Base-by-base conservation (phyloP, 1,140 invertebrate genomes). In the Chrysomallon squamiferum region DNA sequence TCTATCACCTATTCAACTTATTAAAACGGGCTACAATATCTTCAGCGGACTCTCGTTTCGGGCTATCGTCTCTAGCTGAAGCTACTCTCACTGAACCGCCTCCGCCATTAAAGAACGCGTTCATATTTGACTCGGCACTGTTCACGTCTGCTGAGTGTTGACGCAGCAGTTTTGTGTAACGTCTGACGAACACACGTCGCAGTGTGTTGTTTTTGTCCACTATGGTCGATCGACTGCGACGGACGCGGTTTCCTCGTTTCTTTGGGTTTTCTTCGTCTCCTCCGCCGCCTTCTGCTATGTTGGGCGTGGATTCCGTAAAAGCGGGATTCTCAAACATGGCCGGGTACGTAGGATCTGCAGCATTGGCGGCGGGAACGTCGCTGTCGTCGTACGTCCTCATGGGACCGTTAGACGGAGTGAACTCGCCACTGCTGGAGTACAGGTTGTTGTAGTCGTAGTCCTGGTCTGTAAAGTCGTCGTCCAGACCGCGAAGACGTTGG, bases 121-220 rank as follows among this genome's bases (percentile, higher is more conserved):
- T 67, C 47, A 71, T 71, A 41, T 64, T 63, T 27, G 57, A 50
- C 9, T 60, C 52, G 22, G 68, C 68, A 30, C 43, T 52, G 1
- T 66, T 65, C 1, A 59, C 60, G 33, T 69, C 63, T 6, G 62
- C 66, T 1, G 70, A 68, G 33, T 75, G 73, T 27, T 71, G 68
- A 22, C 68, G 62, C 49, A 75, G 32, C 57, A 75, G 57, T 49
- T 66, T 73, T 13, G 66, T 70, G 58, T 75, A 75, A n/a, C 73
- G 54, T 13, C 68, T 65, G 3, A 73, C 73, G 52, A 75, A 75
- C 25, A 66, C 71, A 2, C 71, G 33, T 4, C 73, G 57, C 27
- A 75, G 58, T 5, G 73, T 75, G 50, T 72, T 75, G 60, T 75
- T 75, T 43, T 73, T 72, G 41, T 73, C 73, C 59, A 73, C 65